Evolutionary conservation across 2,888 invertebrate genomes (phyloP).

Genomic region (Ormyrus labotus): DNA sequence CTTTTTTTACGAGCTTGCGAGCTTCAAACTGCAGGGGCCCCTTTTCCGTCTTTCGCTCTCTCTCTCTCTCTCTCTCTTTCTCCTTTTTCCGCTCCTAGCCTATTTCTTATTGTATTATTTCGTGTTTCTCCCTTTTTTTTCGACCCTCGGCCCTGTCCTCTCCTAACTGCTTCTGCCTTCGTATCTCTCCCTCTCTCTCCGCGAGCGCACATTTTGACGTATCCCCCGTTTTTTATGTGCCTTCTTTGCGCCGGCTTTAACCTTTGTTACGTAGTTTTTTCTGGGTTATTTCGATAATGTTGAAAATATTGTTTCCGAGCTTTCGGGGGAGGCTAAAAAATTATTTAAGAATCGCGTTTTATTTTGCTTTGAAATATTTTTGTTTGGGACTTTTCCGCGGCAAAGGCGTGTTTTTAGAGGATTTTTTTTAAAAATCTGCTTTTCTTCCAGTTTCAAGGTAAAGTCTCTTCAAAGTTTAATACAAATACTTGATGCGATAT

Average conservation of each 20-base stretch:
- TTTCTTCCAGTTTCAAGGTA: too few relatives aligned
- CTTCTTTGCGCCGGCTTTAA: not conserved
- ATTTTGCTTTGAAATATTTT: too few relatives aligned
- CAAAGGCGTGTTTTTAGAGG: too few relatives aligned
- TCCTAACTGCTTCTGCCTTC: not conserved
- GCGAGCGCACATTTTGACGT: not conserved
- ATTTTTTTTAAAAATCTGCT: too few relatives aligned
- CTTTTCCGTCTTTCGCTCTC: not conserved
- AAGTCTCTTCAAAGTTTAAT: too few relatives aligned
- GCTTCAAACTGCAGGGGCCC: slow-evolving; percentile 28
- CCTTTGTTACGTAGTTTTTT: not conserved
- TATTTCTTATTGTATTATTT: slow-evolving; percentile 23
- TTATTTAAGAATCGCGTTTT: too few relatives aligned
- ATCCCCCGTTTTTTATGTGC: not conserved
- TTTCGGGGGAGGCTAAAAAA: too few relatives aligned
- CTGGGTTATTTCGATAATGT: too few relatives aligned
- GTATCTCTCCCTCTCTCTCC: not conserved
- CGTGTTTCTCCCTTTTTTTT: not conserved
- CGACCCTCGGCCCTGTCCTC: not conserved
- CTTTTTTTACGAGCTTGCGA: slow-evolving; percentile 46
- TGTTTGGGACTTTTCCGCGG: too few relatives aligned
- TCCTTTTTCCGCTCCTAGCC: not conserved
- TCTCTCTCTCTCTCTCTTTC: not conserved
- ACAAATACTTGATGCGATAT: too few relatives aligned
- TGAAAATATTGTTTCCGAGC: too few relatives aligned